Evolutionary conservation across 30 jellyfish, hydroid and myxozoan species (phyloP).

Genomic region (Pelagia noctiluca): DNA sequence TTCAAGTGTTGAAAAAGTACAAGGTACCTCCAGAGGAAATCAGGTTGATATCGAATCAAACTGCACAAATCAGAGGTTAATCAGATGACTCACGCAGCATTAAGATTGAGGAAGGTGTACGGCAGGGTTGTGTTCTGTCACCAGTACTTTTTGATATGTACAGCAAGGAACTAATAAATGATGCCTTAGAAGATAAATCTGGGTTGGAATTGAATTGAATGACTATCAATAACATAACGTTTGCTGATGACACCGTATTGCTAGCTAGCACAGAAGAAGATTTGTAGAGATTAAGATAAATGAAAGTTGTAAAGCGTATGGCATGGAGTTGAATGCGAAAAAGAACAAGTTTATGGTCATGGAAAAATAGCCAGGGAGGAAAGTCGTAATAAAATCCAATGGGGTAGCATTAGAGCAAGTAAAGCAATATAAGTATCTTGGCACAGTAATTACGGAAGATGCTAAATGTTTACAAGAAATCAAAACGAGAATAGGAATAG

Average conservation of each 20-base stretch:
- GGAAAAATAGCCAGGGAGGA: constrained; percentile 32
- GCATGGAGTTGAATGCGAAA: constrained; percentile 35
- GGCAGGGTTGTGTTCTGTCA: constrained; percentile 68
- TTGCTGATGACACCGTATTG: constrained; percentile 56
- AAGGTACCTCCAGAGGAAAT: constrained; percentile 23
- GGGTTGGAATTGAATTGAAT: constrained; percentile 22
- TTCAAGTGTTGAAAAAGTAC: constrained; percentile 5
- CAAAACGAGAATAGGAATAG: constrained; percentile 53
- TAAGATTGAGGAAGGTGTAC: constrained; percentile 40
- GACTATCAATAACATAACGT: constrained; percentile 7
- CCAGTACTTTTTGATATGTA: constrained; percentile 31
- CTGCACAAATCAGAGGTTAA: constrained; percentile 36
- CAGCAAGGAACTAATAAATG: constrained; percentile 19
- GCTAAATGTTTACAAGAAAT: constrained; percentile 33
- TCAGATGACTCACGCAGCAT: constrained; percentile 1
- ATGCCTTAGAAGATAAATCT: constrained; percentile 2
- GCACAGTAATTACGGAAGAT: constrained; percentile 35
- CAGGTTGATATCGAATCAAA: constrained; percentile 48
- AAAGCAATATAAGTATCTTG: constrained; percentile 46
- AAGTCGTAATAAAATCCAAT: constrained; percentile 19
- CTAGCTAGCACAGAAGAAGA: background rate
- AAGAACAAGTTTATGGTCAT: constrained; percentile 12
- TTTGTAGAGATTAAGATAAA: constrained; percentile 6
- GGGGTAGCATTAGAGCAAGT: constrained; percentile 54
- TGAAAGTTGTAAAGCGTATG: constrained; percentile 20